phyloP scores from a whole-genome alignment of 1,140 invertebrate species.

The Spodoptera litura region DNA sequence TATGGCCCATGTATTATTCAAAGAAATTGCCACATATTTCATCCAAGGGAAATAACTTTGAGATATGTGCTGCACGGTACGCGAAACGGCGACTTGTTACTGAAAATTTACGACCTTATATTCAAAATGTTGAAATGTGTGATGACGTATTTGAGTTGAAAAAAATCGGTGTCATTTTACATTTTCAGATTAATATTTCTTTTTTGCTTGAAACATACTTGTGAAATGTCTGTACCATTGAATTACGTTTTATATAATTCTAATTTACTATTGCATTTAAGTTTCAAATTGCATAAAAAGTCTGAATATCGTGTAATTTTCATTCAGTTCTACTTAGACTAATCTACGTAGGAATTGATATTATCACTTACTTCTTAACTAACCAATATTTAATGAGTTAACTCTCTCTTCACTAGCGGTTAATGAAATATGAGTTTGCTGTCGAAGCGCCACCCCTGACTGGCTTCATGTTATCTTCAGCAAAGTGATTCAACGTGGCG shows the following conservation, averaged over 20 bases:
- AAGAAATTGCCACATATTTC: slow-evolving; percentile 86
- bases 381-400: background rate
- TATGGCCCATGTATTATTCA: slow-evolving; percentile 86
- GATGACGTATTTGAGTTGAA: slow-evolving; percentile 20
- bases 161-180: slow-evolving; percentile 16
- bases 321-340: no score
- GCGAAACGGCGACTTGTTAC: slow-evolving; percentile 50
- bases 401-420: background rate
- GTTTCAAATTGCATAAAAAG: no score
- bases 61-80: slow-evolving; percentile 71
- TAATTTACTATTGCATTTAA: no score
- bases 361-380: no score
- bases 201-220: slow-evolving; percentile 9
- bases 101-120: slow-evolving; percentile 44
- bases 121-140: slow-evolving; percentile 45
- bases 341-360: no score
- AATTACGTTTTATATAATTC: no score
- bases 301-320: no score
- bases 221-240: no score
- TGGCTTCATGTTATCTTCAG: slow-evolving; percentile 63
- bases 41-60: slow-evolving; percentile 83
- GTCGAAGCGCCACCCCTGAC: background rate
- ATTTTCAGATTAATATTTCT: slow-evolving; percentile 6
- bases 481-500: slow-evolving; percentile 67
- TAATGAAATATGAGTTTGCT: background rate